Conservation (phyloP, 2,797 vertebrate genomes). For the Micrastur ruficollis region DNA sequence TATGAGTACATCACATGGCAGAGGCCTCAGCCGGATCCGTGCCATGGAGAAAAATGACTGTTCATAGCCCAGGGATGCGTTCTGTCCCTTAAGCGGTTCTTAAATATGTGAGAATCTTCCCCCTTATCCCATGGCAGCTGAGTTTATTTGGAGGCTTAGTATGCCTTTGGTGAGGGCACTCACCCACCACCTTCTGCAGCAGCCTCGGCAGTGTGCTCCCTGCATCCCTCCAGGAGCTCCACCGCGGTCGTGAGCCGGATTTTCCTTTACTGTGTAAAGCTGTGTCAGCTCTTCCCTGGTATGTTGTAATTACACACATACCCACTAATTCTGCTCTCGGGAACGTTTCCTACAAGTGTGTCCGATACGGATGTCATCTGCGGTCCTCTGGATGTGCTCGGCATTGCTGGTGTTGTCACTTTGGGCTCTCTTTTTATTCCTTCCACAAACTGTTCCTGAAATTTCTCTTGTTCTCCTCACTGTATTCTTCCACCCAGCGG, state of each 20-base stretch:
- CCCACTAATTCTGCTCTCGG: background rate
- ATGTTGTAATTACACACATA: background rate
- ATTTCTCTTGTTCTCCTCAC: background rate
- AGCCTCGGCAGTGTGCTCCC: background rate
- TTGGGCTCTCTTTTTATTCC: background rate
- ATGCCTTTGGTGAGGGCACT: background rate
- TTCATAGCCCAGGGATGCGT: background rate
- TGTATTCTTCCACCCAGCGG: background rate
- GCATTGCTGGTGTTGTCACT: fast-evolving
- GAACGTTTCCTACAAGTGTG: background rate
- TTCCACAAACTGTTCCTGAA: background rate
- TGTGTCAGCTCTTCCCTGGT: background rate
- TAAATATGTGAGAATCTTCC: background rate
- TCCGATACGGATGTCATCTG: background rate
- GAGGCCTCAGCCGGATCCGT: background rate
- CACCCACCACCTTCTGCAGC: background rate
- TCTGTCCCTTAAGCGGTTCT: background rate
- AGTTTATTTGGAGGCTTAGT: background rate
- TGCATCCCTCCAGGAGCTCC: background rate
- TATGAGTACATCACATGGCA: fast-evolving
- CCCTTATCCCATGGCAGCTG: background rate
- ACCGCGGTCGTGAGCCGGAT: background rate
- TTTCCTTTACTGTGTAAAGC: constrained; percentile 9
- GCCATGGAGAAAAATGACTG: background rate
- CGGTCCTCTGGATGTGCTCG: background rate